Conservation (phyloP, 35 echinoderm and acorn worm species). For the Chiridota heheva region DNA sequence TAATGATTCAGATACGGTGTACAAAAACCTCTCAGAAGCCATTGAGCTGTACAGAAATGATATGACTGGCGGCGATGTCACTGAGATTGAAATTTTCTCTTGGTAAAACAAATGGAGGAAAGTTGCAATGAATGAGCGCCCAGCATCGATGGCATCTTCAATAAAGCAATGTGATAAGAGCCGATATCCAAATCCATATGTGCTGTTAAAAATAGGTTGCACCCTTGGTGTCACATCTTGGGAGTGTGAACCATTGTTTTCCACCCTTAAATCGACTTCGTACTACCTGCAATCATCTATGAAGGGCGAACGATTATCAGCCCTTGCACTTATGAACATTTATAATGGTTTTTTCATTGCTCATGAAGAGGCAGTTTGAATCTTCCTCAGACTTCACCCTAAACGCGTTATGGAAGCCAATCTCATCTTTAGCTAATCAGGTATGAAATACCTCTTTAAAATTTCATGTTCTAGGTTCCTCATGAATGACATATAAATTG, state of each 20-base stretch:
- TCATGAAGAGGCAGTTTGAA: not conserved
- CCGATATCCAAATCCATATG: not conserved
- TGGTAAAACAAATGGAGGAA: not conserved
- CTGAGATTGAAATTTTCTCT: too few relatives aligned
- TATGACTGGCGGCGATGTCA: too few relatives aligned
- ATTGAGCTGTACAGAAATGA: too few relatives aligned
- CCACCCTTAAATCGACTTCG: not conserved
- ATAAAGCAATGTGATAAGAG: not conserved
- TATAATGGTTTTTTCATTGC: not conserved
- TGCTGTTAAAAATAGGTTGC: not conserved
- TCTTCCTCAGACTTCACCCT: slow-evolving; percentile 1
- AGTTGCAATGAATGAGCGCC: not conserved
- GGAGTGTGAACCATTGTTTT: not conserved
- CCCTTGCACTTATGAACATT: not conserved
- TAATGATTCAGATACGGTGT: too few relatives aligned
- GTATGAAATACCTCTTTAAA: too few relatives aligned
- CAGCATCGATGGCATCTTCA: not conserved
- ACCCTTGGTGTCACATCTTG: not conserved
- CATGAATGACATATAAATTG: too few relatives aligned
- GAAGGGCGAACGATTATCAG: not conserved
- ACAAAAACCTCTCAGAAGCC: too few relatives aligned
- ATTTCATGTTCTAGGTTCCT: too few relatives aligned
- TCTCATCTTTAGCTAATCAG: not conserved
- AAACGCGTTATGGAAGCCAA: not conserved
- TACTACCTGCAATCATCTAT: not conserved